Evolutionary conservation across 1,140 invertebrate genomes (phyloP).

Genomic region (Varroa destructor): DNA sequence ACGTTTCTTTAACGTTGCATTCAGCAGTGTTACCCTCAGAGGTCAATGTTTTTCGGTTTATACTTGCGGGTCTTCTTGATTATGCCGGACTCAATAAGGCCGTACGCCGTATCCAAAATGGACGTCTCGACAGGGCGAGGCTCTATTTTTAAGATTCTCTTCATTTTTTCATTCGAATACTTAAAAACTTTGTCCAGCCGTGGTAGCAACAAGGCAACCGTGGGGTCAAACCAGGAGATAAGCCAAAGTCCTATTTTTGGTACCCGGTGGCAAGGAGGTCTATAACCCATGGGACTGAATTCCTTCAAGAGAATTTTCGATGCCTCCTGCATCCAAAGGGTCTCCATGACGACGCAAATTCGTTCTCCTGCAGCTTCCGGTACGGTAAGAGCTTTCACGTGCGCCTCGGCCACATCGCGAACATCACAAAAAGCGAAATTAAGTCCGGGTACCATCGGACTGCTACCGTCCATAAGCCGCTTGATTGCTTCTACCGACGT

Average conservation of each 20-base stretch:
- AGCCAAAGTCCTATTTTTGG: slow-evolving; percentile 28
- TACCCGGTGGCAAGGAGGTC: slow-evolving; percentile 35
- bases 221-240: slow-evolving; percentile 28
- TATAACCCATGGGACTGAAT: slow-evolving; percentile 36
- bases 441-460: slow-evolving; percentile 44
- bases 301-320: slow-evolving; percentile 42
- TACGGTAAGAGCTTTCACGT: slow-evolving; percentile 45
- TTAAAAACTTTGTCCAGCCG: slow-evolving; percentile 23
- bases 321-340: slow-evolving; percentile 44
- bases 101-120: slow-evolving; percentile 44
- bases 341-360: slow-evolving; percentile 40
- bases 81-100: slow-evolving; percentile 43
- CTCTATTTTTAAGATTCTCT: slow-evolving; percentile 39
- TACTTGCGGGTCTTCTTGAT: slow-evolving; percentile 43
- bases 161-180: slow-evolving; percentile 38
- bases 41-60: slow-evolving; percentile 4
- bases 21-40: neutral
- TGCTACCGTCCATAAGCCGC: slow-evolving; percentile 42
- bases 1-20: no score
- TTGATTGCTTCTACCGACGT: slow-evolving; percentile 42
- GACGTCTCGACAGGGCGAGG: slow-evolving; percentile 40
- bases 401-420: slow-evolving; percentile 47
- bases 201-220: slow-evolving; percentile 16
- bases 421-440: slow-evolving; percentile 46
- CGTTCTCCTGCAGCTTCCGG: slow-evolving; percentile 44